Evolutionary conservation across 2,797 vertebrate species (phyloP).

Genomic region (Hydrolagus colliei): DNA sequence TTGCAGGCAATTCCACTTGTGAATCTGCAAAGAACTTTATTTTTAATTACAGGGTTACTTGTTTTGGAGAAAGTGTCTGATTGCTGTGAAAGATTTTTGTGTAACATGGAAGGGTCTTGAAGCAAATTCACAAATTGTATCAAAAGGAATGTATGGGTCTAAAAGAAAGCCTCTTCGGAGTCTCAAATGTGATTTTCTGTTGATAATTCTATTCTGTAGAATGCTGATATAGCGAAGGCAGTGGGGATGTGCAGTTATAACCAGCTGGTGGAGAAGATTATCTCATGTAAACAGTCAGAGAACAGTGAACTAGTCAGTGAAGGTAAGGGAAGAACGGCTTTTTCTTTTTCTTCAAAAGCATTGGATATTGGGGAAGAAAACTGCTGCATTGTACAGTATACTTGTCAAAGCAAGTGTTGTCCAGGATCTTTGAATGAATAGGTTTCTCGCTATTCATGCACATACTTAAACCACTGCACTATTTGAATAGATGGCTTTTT

Average conservation of each 20-base stretch:
- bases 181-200: constrained; percentile 12
- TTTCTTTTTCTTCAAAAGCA: background rate
- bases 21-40: too few relatives aligned
- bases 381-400: background rate
- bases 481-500: background rate
- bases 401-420: background rate
- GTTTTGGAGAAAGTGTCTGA: background rate
- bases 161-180: background rate
- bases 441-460: too few relatives aligned
- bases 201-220: constrained; percentile 59
- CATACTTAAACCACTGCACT: background rate
- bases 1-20: too few relatives aligned
- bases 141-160: background rate
- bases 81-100: background rate
- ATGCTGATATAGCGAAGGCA: constrained; percentile 85
- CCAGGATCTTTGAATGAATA: background rate
- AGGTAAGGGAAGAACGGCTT: constrained; percentile 63
- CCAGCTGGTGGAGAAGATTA: constrained; percentile 98
- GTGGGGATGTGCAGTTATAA: constrained; percentile 98
- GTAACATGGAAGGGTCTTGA: background rate
- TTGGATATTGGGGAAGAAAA: background rate
- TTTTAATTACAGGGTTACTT: background rate
- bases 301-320: constrained; percentile 88
- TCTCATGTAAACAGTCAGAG: constrained; percentile 93
- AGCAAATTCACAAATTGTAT: background rate